These are phyloP conservation scores for Malurus cyaneus DNA, from an alignment of 2,113 vertebrate genomes.

Conservation along the genomic window DNA sequence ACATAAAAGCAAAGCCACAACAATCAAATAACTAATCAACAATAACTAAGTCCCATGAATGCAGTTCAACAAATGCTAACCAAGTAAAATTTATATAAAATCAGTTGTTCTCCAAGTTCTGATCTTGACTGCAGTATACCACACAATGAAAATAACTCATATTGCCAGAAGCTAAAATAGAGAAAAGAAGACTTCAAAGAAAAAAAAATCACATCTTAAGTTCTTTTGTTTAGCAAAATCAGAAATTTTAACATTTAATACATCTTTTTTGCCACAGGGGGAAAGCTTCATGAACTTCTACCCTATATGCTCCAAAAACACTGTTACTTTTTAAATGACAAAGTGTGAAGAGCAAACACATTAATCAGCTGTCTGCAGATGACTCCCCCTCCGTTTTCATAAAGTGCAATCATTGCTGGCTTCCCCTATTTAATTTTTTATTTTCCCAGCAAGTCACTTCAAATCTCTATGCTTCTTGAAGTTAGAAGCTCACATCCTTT, in stretches of 20 bases:
- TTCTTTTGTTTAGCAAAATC: background rate
- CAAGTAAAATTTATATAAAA: background rate
- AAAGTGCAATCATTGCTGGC: background rate
- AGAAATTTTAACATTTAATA: background rate
- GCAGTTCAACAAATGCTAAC: background rate
- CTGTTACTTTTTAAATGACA: background rate
- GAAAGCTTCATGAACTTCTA: background rate
- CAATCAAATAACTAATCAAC: background rate
- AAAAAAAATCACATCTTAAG: background rate
- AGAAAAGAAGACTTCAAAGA: background rate
- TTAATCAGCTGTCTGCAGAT: background rate
- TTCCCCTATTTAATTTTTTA: background rate
- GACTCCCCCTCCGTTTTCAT: background rate
- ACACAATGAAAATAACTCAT: background rate
- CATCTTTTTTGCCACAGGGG: background rate
- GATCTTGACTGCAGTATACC: background rate
- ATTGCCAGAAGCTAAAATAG: background rate
- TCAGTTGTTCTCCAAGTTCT: background rate
- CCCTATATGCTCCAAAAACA: background rate
- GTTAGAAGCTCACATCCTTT: background rate
- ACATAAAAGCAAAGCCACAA: background rate
- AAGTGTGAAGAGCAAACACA: background rate
- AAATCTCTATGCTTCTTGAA: background rate
- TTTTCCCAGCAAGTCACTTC: background rate
- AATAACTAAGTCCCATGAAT: background rate